Base-by-base conservation (phyloP, 2,888 invertebrate species). In the Drosophila borborema region DNA sequence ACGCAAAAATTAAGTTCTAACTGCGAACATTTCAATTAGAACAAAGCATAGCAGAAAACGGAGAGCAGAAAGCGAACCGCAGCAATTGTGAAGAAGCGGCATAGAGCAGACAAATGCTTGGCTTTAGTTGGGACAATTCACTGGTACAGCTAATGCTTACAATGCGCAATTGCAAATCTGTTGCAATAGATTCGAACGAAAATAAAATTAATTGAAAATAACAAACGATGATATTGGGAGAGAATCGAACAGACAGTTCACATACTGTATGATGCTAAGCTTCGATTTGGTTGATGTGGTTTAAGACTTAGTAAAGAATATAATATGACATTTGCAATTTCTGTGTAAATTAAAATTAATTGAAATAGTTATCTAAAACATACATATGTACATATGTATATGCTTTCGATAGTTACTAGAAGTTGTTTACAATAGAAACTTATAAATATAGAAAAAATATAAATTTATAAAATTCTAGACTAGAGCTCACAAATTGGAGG, bases 1-100 rank as follows among this genome's bases (percentile, higher is more conserved):
- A 65, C 34, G 71, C 72, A 78, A 68, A 88, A 82, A 88, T 74
- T 80, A 74, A 88, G 62, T 68, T 82, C 72, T 72, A 77, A 62
- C 69, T 68, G 49, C 66, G 59, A 82, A 82, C 88, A 80, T 72
- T 83, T 82, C 82, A 85, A 82, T 83, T 86, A 80, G 71, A 71
- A 38, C 63, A 16, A 49, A 60, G 54, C 12, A 46, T 14, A 59
- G 38, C 31, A 31, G 28, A 65, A 58, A 69, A 49, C 65, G 51
- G 6, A 23, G 40, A 55, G 28, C 7, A 58, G 36, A 14, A 10
- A 20, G 20, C 60, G 45, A 40, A 49, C 31, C 46, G 16, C 67
- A 61, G n/a, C 54, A 68, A 68, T 63, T 59, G 56, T 41, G 63
- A 36, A 40, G 12, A 60, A 61, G 23, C 34, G 34, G 34, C 43